Conservation (phyloP, 2,888 invertebrate genomes). For the Hirtodrosophila histrioides region DNA sequence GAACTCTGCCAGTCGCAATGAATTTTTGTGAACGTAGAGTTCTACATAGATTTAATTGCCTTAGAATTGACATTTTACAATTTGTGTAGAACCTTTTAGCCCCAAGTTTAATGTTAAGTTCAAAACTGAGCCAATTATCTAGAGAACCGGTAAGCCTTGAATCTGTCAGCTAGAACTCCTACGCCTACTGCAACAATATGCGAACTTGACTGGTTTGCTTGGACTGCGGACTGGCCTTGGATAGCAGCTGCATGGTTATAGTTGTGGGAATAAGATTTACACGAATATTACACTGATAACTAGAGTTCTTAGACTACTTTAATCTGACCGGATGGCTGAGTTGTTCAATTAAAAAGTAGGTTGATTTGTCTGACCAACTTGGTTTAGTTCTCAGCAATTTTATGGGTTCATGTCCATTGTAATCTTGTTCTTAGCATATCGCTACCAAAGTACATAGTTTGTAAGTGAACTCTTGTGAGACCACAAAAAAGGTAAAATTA, state of each 20-base stretch:
- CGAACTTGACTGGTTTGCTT: constrained; percentile 41
- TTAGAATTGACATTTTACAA: too few species aligned
- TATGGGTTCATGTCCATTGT: not conserved
- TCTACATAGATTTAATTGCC: constrained; percentile 9
- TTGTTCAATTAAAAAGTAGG: constrained; percentile 13
- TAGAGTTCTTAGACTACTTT: constrained; percentile 20
- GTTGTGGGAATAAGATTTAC: constrained; percentile 19
- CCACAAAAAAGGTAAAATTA: too few species aligned
- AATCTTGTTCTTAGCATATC: not conserved
- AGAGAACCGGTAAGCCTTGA: constrained; percentile 63
- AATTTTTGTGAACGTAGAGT: not conserved
- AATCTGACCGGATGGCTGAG: constrained; percentile 35
- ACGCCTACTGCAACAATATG: constrained; percentile 32
- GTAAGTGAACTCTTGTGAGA: too few species aligned
- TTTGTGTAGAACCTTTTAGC: not conserved
- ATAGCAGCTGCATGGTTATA: constrained; percentile 4
- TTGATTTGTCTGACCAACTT: constrained; percentile 1
- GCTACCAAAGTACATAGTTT: not conserved
- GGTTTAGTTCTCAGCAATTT: constrained; percentile 9
- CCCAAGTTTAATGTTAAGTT: constrained; percentile 60
- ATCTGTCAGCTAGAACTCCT: constrained; percentile 44
- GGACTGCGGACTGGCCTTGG: constrained; percentile 26
- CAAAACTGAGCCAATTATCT: constrained; percentile 50
- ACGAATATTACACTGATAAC: not conserved
- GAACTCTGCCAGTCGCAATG: too few species aligned